Evolutionary conservation across 2,888 invertebrate species (phyloP).

Genomic region (Holacanthella duospinosa): DNA sequence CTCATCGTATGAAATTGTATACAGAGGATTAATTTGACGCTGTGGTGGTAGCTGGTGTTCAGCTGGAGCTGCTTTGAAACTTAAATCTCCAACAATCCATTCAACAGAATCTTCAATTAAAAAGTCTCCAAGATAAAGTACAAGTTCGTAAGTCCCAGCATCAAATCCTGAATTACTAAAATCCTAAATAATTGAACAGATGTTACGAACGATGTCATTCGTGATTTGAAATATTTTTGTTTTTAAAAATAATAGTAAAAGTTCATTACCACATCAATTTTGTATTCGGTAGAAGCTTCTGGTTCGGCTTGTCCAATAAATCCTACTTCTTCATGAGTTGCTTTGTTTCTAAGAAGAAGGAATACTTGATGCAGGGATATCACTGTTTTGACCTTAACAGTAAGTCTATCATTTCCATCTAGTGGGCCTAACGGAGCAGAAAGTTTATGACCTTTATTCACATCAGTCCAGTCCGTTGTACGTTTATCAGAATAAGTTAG

Average conservation of each 20-base stretch:
- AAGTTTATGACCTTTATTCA: constrained; percentile 64
- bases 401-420: constrained; percentile 78
- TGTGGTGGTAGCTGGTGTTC: constrained; percentile 41
- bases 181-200: constrained; percentile 48
- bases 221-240: neutral
- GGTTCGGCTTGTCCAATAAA: constrained; percentile 83
- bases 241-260: constrained; percentile 6
- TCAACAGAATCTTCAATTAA: constrained; percentile 77
- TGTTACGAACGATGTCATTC: no score
- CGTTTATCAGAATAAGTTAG: neutral
- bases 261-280: constrained; percentile 82
- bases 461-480: constrained; percentile 24
- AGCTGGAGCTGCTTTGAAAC: constrained; percentile 59
- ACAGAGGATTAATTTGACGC: constrained; percentile 34
- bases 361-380: constrained; percentile 68
- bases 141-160: constrained; percentile 69
- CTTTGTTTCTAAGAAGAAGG: constrained; percentile 59
- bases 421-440: constrained; percentile 50
- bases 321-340: constrained; percentile 69
- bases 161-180: constrained; percentile 64
- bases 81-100: constrained; percentile 71
- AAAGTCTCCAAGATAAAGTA: constrained; percentile 81
- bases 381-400: constrained; percentile 34
- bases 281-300: constrained; percentile 50
- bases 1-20: constrained; percentile 43